Conservation (phyloP, 2,888 invertebrate genomes). For the Oxystoma pomonae region DNA sequence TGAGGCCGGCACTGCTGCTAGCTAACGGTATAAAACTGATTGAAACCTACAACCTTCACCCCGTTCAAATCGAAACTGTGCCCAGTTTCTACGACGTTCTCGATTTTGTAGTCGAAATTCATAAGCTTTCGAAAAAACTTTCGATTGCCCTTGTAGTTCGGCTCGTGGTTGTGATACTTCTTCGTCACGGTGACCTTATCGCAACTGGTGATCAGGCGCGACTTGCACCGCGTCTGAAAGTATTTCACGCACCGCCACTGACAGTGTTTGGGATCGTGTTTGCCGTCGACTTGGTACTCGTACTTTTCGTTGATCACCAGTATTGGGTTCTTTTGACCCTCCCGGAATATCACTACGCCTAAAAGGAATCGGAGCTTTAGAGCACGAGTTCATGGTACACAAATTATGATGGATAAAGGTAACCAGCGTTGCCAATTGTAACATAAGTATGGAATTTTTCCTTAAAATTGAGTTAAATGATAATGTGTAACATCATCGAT, state of each 20-base stretch:
- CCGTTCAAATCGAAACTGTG: neutral
- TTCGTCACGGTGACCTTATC: conserved; percentile 22
- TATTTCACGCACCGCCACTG: conserved; percentile 36
- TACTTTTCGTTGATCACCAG: conserved; percentile 26
- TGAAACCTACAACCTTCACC: neutral
- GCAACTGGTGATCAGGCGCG: conserved; percentile 25
- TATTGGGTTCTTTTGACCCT: conserved; percentile 28
- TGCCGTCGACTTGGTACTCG: conserved; percentile 29
- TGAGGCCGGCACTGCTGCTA: too few relatives aligned
- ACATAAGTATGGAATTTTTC: too few relatives aligned
- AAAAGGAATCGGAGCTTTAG: too few relatives aligned
- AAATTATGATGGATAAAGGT: too few relatives aligned
- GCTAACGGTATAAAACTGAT: too few relatives aligned
- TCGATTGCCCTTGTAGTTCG: conserved; percentile 19
- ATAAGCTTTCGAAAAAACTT: neutral
- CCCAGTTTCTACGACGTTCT: neutral
- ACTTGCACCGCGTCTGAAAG: conserved; percentile 33
- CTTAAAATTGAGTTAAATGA: too few relatives aligned
- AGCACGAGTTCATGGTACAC: too few relatives aligned
- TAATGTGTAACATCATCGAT: too few relatives aligned
- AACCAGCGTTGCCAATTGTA: too few relatives aligned
- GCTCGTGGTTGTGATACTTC: conserved; percentile 24
- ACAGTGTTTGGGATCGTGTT: conserved; percentile 24
- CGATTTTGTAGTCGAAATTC: neutral
- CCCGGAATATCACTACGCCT: conserved; percentile 28